Evolutionary conservation across 2,888 invertebrate species (phyloP), one percentile per base, ranked within the genome.

Genomic region (Eupithecia insigniata): DNA sequence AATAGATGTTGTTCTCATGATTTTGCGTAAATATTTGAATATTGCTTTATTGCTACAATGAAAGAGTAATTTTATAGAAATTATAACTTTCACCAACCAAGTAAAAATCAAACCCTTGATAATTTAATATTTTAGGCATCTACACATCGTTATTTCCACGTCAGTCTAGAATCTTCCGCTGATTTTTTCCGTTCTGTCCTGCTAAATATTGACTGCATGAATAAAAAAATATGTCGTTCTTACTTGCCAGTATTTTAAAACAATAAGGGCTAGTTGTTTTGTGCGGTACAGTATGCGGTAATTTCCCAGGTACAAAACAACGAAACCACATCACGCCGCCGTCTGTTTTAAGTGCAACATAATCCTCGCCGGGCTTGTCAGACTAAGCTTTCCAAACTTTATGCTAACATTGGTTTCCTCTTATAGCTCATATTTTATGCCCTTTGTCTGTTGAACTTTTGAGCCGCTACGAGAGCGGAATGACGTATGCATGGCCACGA

Each of bases 1-100:
- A 82, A 80, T 71, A 80, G 77, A 81, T 72, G 72, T 78, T 80
- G 76, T 76, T 74, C 77, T 77, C 61, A 64, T 60, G 18, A 60
- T 55, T 55, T 55, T 55, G 55, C 55, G 26, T 55, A 55, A 55
- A 55, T 26, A 55, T 55, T 76, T 74, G 75, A 78, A 80, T 55
- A 55, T 26, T 14, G 14, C 55, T 55, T 55, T 55, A 55, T 55
- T 55, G 55, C 26, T 26, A 55, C 55, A 55, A 55, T 55, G 55
- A 55, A 55, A 26, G 55, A 55, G 55, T 26, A 26, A 55, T 26
- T 26, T 55, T 12, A 55, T 1, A 10, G 8, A 46, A n/a, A 46
- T 46, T 0, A 46, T n/a, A 46, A 18, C 5, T 18, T 43, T 43
- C 16, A 43, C 39, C 39, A 43, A 43, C 18, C 6, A 43, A 43